Base-by-base conservation (phyloP, 2,113 vertebrate genomes). In the Trematocara stigmaticum region DNA sequence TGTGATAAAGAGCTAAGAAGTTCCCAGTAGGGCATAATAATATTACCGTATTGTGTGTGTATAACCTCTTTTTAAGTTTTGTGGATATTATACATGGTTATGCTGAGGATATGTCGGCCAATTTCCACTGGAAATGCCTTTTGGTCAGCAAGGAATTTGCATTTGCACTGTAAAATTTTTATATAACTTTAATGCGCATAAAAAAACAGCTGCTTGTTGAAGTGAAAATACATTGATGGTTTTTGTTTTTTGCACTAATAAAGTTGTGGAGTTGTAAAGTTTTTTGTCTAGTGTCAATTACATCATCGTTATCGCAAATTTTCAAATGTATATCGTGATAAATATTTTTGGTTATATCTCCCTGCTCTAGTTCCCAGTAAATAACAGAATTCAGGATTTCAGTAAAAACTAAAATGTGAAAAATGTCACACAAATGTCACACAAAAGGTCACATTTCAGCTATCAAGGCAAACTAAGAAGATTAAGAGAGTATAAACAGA, bases 41-140 rank as follows among this genome's bases (percentile, higher is more conserved):
- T 53, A 3, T 53, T 20, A 0, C 9, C 0, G 0, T 53, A 20
- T 20, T 23, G 23, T 53, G 52, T 20, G 18, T 53, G n/a, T 53
- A 23, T 23, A 6, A 55, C 2, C 10, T 53, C n/a, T 55, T 11
- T 55, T 23, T 23, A 55, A 23, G 52, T 55, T 55, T 23, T 53
- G 52, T 23, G 5, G 52, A 23, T 53, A 4, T 53, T 53, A 11
- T 0, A 23, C 52, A 53, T 23, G n/a, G n/a, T 55, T 23, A 55
- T 55, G 20, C 52, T 55, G 52, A 55, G 10, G 10, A 23, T 6
- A 23, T 11, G 52, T 23, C 5, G 1, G 10, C 52, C 52, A 53
- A 1, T 6, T 23, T 53, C n/a, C 52, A 23, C 52, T 0, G 52
- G 52, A 53, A 53, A 53, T 53, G n/a, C 52, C 52, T 23, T 53